Conservation (phyloP, 2,888 invertebrate species). For the Empis livida region DNA sequence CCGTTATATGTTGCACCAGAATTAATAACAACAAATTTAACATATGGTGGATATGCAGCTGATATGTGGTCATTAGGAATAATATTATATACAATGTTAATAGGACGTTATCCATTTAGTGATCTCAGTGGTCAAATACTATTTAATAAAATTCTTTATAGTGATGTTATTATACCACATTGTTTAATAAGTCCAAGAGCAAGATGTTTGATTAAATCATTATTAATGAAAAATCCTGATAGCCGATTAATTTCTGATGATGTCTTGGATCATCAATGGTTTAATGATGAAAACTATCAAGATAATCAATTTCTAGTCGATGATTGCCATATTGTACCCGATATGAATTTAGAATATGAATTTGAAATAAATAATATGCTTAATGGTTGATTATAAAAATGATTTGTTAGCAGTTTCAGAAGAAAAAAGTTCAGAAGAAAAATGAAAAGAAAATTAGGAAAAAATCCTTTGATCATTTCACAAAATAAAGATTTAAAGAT, state of each 20-base stretch:
- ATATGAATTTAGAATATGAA: not conserved
- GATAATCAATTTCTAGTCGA: conserved; percentile 17
- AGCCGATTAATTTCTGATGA: conserved; percentile 69
- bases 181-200: conserved; percentile 67
- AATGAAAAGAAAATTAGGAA: not conserved
- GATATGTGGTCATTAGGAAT: conserved; percentile 35
- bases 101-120: conserved; percentile 32
- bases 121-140: conserved; percentile 34
- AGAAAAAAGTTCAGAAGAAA: no score
- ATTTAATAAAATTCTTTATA: conserved; percentile 79
- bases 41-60: conserved; percentile 31
- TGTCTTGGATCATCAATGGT: conserved; percentile 75
- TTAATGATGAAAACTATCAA: conserved; percentile 40
- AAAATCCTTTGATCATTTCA: no score
- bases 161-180: conserved; percentile 73
- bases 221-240: conserved; percentile 67
- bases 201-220: conserved; percentile 67
- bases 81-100: conserved; percentile 32
- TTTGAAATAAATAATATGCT: no score
- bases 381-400: no score
- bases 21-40: conserved; percentile 28
- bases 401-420: not conserved
- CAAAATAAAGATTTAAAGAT: no score
- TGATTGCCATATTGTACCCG: conserved; percentile 26
- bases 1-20: conserved; percentile 34